Percentiles rank a stretch among this genome's conserved stretches.
Conservation (phyloP, 2,113 vertebrate genomes). For the Sisor rabdophorus region DNA sequence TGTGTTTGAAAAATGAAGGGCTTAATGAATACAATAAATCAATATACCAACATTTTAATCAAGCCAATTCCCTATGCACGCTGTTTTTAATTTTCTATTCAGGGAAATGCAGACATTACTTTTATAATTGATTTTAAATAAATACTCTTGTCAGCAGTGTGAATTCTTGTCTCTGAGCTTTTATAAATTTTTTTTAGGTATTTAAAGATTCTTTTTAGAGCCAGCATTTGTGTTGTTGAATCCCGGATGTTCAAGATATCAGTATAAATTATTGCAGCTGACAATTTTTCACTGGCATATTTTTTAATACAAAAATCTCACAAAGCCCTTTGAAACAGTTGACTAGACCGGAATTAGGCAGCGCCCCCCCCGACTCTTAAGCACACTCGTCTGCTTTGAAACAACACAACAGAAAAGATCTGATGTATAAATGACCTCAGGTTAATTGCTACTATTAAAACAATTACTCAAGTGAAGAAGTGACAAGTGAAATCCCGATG, state of each 20-base stretch:
- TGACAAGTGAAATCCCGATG: slow-evolving; percentile 9
- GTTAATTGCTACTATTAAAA: slow-evolving; percentile 39
- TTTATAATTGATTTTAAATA: slow-evolving; percentile 13
- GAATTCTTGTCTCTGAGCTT: neutral
- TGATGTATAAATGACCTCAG: slow-evolving; percentile 25
- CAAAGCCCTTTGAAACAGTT: slow-evolving; percentile 4
- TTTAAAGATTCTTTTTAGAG: neutral
- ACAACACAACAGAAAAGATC: slow-evolving; percentile 19
- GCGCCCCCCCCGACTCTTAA: slow-evolving; percentile 6
- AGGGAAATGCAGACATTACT: neutral
- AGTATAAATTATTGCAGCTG: slow-evolving; percentile 12
- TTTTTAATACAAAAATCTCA: slow-evolving; percentile 12
- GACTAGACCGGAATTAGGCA: neutral
- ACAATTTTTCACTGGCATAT: slow-evolving; percentile 1
- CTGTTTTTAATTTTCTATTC: neutral
- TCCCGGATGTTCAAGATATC: slow-evolving; percentile 8
- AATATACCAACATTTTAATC: slow-evolving; percentile 17
- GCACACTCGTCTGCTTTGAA: slow-evolving; percentile 1
- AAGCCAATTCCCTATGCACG: slow-evolving; percentile 7
- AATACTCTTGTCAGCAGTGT: neutral
- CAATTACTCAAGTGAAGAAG: slow-evolving; percentile 20
- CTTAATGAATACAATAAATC: slow-evolving; percentile 6
- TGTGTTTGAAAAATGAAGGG: slow-evolving; percentile 2
- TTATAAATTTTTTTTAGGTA: slow-evolving; percentile 2
- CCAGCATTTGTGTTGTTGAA: neutral